Percentiles rank a stretch among this genome's conserved stretches.
Evolutionary conservation across 2,113 vertebrate genomes (phyloP).

Genomic region (Saccopteryx leptura): DNA sequence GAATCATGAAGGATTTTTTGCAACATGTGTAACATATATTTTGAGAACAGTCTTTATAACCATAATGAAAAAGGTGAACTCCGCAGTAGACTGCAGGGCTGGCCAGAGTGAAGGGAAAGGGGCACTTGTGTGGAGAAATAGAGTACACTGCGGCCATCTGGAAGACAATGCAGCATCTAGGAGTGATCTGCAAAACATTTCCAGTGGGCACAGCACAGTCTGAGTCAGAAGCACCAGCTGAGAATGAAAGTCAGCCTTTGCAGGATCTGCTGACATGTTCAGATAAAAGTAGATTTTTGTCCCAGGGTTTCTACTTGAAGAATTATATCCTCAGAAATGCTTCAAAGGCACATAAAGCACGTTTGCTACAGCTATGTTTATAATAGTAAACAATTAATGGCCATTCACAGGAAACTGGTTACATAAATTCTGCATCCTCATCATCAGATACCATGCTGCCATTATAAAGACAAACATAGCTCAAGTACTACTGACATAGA

Average conservation of each 20-base stretch:
- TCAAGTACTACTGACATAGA: neutral
- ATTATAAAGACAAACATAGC: neutral
- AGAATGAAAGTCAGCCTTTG: neutral
- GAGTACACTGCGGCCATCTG: neutral
- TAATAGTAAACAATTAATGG: neutral
- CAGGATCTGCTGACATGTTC: neutral
- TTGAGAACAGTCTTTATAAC: neutral
- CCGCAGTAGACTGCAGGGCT: neutral
- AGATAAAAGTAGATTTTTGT: neutral
- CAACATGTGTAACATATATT: neutral
- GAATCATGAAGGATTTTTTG: neutral
- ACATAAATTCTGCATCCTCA: neutral
- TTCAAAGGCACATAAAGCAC: neutral
- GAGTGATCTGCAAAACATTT: neutral
- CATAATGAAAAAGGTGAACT: neutral
- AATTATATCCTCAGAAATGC: neutral
- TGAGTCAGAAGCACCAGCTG: neutral
- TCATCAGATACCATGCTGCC: neutral
- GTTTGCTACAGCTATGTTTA: neutral
- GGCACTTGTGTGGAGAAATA: neutral
- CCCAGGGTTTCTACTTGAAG: neutral
- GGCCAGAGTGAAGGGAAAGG: neutral
- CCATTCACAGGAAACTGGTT: neutral
- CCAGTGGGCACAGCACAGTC: neutral
- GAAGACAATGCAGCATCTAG: neutral